Conservation (phyloP, 64 coral and sea anemone genomes). For the Exaiptasia diaphana region DNA sequence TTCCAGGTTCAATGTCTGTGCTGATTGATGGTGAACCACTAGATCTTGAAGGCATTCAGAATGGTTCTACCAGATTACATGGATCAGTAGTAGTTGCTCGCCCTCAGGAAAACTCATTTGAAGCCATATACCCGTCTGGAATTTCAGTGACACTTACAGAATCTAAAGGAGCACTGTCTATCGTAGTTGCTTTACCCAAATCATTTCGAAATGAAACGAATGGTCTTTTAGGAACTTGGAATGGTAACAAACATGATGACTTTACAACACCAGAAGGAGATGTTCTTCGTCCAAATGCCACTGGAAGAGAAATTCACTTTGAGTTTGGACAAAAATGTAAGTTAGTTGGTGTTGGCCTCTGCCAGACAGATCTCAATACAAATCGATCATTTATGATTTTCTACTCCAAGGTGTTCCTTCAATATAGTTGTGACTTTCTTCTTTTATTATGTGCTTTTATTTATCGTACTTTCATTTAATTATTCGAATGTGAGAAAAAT, state of each 20-base stretch:
- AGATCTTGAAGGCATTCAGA: not conserved
- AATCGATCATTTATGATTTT: too few relatives aligned
- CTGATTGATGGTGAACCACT: not conserved
- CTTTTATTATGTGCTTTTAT: too few relatives aligned
- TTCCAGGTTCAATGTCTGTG: not conserved
- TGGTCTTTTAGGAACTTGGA: constrained; percentile 62
- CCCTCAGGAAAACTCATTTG: constrained; percentile 12
- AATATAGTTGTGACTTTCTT: too few relatives aligned
- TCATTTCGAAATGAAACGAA: constrained; percentile 27
- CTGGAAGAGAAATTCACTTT: constrained; percentile 42
- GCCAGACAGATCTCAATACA: too few relatives aligned
- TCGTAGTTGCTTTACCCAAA: constrained; percentile 11
- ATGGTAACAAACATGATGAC: constrained; percentile 35
- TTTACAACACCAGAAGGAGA: constrained; percentile 36
- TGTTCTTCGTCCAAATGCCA: constrained; percentile 11
- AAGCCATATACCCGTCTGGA: constrained; percentile 13
- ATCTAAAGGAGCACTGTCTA: constrained; percentile 19
- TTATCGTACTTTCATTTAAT: not conserved
- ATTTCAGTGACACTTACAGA: constrained; percentile 48
- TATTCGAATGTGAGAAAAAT: not conserved
- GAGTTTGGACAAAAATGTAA: constrained; percentile 66
- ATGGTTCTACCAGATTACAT: not conserved
- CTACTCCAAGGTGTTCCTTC: too few relatives aligned
- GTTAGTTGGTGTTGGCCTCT: too few relatives aligned
- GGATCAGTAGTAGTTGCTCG: constrained; percentile 13